Base-by-base conservation (phyloP, 1,140 invertebrate species). In the Aphidius ervi region DNA sequence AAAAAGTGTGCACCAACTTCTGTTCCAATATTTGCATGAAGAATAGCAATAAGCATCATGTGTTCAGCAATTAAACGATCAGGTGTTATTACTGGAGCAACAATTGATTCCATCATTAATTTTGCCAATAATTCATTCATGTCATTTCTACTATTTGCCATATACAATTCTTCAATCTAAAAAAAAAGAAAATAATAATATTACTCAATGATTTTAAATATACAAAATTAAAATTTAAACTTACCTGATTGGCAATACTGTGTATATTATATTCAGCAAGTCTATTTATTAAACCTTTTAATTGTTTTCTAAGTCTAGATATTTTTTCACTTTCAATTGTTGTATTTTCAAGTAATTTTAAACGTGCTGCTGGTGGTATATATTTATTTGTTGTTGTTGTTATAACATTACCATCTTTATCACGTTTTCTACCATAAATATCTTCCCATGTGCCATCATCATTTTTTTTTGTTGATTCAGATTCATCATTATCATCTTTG, bases 271-370 rank as follows among this genome's bases (percentile, higher is more conserved):
- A 86, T 73, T 94, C 92, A 9, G 93, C 88, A 42, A 97, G 78
- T 70, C 93, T 87, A 80, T 97, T 97, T 1, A 97, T 74, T 6
- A 91, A 78, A 62, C 94, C 94, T 79, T 97, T 96, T 48, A 96
- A 77, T 76, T 92, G 88, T 71, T 87, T 88, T 70, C 84, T 86
- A 1, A 97, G 72, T 67, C 83, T 82, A 5, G 80, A 74, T 10
- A 90, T 66, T 63, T 88, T 82, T 69, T 88, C 79, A 63, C 76
- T 82, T 61, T 83, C 79, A 59, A 81, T 79, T 52, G 78, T 77
- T 73, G 84, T 82, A 20, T 78, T 75, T 52, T 74, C 78, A 9
- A 67, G 72, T 55, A 79, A 75, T 65, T 82, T 78, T 58, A 80
- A 79, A 66, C 92, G 82, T 59, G 88, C 82, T 67, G 88, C 90